Evolutionary conservation across 1,140 invertebrate genomes (phyloP).

Genomic region (Brachionus calyciflorus): DNA sequence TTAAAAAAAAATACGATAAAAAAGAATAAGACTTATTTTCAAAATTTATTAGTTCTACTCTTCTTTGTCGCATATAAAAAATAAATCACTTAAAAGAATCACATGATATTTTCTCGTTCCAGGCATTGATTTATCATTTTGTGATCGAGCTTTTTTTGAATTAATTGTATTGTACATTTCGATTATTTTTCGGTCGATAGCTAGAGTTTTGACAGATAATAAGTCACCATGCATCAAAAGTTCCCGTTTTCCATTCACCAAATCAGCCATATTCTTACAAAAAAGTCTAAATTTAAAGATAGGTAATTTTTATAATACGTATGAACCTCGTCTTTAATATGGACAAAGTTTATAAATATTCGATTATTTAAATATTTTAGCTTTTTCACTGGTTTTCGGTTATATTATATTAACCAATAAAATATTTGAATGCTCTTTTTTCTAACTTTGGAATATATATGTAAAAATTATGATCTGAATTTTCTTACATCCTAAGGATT

Average conservation of each 20-base stretch:
- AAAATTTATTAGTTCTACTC: neutral
- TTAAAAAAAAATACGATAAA: neutral
- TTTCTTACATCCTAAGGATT: too few relatives aligned
- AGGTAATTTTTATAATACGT: neutral
- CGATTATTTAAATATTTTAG: too few relatives aligned
- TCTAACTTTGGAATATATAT: too few relatives aligned
- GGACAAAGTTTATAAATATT: neutral
- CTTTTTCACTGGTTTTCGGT: too few relatives aligned
- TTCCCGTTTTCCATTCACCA: neutral
- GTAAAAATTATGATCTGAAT: too few relatives aligned
- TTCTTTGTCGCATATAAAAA: slow-evolving; percentile 36
- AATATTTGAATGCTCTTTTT: too few relatives aligned
- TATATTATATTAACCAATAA: too few relatives aligned
- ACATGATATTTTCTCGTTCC: neutral
- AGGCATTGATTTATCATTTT: neutral
- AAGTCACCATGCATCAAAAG: neutral
- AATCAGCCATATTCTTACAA: neutral
- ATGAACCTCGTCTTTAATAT: neutral
- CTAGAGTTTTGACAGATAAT: neutral
- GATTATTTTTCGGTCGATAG: neutral
- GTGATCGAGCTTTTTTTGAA: neutral
- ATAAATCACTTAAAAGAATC: slow-evolving; percentile 1
- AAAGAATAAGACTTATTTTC: neutral
- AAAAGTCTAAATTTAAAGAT: neutral
- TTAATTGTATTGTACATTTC: neutral